Evolutionary conservation across 1,140 invertebrate species (phyloP).

Genomic region (Penaeus indicus): DNA sequence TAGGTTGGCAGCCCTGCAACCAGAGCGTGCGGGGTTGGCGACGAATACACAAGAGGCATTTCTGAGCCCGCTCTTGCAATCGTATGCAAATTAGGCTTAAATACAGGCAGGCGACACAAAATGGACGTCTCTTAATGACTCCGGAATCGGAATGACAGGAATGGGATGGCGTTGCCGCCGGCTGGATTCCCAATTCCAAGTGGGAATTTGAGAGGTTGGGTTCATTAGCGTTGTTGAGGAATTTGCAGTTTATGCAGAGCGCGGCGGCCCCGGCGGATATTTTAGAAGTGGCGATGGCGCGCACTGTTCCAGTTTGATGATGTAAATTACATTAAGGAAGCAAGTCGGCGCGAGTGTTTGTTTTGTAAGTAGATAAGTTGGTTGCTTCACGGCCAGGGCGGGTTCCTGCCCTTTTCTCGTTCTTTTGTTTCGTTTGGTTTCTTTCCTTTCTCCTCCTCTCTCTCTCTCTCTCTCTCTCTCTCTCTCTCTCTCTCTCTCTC

Average conservation of each 20-base stretch:
- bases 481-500: constrained; percentile 19
- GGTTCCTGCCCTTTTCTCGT: not conserved
- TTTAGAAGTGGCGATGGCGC: constrained; percentile 30
- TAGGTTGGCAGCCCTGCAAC: constrained; percentile 64
- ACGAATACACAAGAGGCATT: constrained; percentile 59
- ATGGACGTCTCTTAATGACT: constrained; percentile 59
- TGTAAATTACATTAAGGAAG: constrained; percentile 25
- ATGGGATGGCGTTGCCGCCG: constrained; percentile 47
- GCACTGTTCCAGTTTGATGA: constrained; percentile 27
- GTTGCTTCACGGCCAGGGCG: too few species aligned
- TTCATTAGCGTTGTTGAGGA: constrained; percentile 61
- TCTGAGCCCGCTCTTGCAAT: constrained; percentile 66
- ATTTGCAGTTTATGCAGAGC: constrained; percentile 57
- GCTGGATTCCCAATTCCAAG: constrained; percentile 42
- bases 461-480: constrained; percentile 18
- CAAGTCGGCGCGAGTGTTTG: too few species aligned
- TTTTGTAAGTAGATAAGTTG: too few species aligned
- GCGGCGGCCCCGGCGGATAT: constrained; percentile 47
- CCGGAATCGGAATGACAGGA: constrained; percentile 60
- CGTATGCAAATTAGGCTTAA: constrained; percentile 66
- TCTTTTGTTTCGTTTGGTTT: too few species aligned
- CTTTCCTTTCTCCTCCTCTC: not conserved
- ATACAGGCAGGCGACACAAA: constrained; percentile 60
- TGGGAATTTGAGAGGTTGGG: constrained; percentile 26
- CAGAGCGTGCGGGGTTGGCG: constrained; percentile 47